Evolutionary conservation across 2,797 vertebrate genomes (phyloP), one percentile per base, ranked within the genome.

Genomic region (Odontamblyopus rebecca): DNA sequence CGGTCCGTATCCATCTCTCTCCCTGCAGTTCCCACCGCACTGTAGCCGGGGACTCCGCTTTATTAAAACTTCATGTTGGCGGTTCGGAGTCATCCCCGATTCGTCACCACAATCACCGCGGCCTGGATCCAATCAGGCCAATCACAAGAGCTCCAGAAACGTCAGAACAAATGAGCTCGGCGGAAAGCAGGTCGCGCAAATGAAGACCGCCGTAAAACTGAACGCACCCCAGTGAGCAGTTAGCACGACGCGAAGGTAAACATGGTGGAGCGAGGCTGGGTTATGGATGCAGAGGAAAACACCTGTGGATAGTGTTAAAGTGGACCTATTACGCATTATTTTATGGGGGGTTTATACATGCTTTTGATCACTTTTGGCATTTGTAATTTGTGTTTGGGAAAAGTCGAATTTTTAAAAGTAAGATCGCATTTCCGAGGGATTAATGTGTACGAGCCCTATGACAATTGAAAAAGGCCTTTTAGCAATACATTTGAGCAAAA

Each of bases 71-170:
- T 68, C 11, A 32, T 71, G 23, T 83, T 71, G 70, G 65, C 69
- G 73, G 68, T 26, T 13, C 18, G 8, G 68, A 73, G 56, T 80
- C 75, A 38, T 80, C 65, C 11, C n/a, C 6, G 61, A 69, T 69
- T 48, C 72, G 82, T 83, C 81, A 69, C 29, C 66, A 60, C 70
- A 83, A 86, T 86, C 84, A 86, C 82, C 26, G 3, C 2, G 62
- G 81, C 62, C 84, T 87, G 87, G 77, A 75, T 80, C 74, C 82
- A 81, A 87, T 87, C 83, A 85, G 74, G 26, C 64, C 7, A 38
- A 62, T 57, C 26, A 56, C 78, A 72, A 82, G 78, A 75, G 67
- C 53, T 2, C 62, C 38, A 26, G n/a, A 38, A 38, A 16, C 32
- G 8, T 32, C 61, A 13, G 2, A 29, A 73, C 70, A 73, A 76